Base-by-base conservation (phyloP, 2,113 vertebrate genomes). In the Scophthalmus maximus region DNA sequence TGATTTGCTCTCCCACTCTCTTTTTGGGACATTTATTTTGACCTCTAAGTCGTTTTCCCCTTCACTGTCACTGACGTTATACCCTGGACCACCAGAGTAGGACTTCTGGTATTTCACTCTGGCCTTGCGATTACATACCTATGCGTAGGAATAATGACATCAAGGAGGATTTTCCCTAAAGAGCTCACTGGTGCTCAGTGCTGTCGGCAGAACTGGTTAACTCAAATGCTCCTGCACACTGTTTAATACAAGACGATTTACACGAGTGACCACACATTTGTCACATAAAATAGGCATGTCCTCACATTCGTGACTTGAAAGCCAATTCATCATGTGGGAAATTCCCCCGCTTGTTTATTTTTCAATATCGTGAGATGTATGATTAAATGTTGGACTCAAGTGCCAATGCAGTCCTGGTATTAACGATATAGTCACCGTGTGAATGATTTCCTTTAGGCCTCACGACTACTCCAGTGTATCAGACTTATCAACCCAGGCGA, bases 361-460 rank as follows among this genome's bases (percentile, higher is more conserved):
- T 34, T 34, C 32, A 34, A 34, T 46, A 42, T n/a, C n/a, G n/a
- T n/a, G n/a, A n/a, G n/a, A 65, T 66, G 34, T 17, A 66, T 66
- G 10, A 59, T 78, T 67, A 56, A 81, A 73, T 42, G 18, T 22
- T 34, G 25, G 69, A 1, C 58, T 79, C n/a, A 30, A 84, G 53
- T 52, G 36, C 44, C 27, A 64, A 15, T 65, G 56, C 26, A 40
- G 20, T 58, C 44, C 27, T 51, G 52, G 65, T 70, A 79, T 78
- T 70, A 85, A 76, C 72, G 80, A 49, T 60, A 40, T 11, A 25
- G 42, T 70, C 29, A 29, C 11, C 6, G 38, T 36, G 46, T 87
- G 73, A 92, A 89, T 87, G 90, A 92, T 92, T 91, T 91, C 68
- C 82, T 73, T 50, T 67, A 34, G 67, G 8, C 57, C 27, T 59